Evolutionary conservation across 2,888 invertebrate species (phyloP), one percentile per base, ranked within the genome.

Genomic region (Blera fallax): DNA sequence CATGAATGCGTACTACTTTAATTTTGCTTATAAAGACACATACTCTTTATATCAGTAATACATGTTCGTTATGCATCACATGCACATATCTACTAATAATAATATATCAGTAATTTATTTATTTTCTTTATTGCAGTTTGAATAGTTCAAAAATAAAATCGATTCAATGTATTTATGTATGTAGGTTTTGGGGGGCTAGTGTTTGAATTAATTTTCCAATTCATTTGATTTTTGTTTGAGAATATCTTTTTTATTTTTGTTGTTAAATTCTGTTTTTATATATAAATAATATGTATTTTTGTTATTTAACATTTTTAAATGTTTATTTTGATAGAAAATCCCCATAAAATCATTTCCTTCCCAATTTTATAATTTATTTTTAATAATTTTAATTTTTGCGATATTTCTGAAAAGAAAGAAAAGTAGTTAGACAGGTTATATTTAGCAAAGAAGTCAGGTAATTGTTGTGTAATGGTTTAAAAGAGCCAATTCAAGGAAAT

Each of bases 291-390:
- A 37, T 62, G 21, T 65, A 32, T 45, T 45, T 32, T 37, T 50
- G 52, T 24, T 37, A 18, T 74, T 76, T 50, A 74, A 80, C 69
- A 80, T 52, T 65, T 77, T 85, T 70, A 85, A 76, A 76, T 85
- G 56, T 80, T 65, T 62, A 65, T 64, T 50, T 74, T 70, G 34
- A 65, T 85, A 85, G 76, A 85, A 85, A 85, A 85, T 80, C 70
- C 80, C 80, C 74, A 64, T 65, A 76, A 76, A 70, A 52, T 64
- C 32, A 76, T 76, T 54, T 76, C 64, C 76, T 60, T 70, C 76
- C 76, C 80, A 74, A 80, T 72, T 80, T 76, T 70, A 65, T 70
- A 70, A 73, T 70, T 70, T 40, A 48, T 62, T 27, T 78, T 83
- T 48, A 74, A 76, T 80, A 85, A 85, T 76, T 76, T 85, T 80